Conservation (phyloP, 2,113 vertebrate genomes). For the Crocuta crocuta region DNA sequence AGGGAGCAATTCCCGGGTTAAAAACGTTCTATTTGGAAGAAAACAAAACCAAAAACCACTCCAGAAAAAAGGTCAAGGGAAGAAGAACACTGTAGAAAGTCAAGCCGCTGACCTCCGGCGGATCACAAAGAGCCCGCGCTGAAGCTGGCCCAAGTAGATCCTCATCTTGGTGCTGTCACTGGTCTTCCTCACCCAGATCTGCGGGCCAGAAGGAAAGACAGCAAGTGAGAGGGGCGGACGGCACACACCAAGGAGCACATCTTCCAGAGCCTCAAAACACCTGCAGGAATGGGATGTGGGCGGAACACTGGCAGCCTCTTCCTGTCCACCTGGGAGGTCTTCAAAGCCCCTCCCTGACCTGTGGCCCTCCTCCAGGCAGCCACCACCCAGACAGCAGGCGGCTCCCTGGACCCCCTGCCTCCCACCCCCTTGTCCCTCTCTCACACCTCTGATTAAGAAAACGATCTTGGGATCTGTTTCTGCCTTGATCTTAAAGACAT, state of each 20-base stretch:
- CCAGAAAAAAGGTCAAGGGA: slow-evolving; percentile 30
- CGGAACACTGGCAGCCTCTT: not conserved
- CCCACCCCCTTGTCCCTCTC: not conserved
- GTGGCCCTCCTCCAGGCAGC: not conserved
- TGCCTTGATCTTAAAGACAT: not conserved
- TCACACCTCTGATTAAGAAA: not conserved
- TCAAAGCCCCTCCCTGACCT: not conserved
- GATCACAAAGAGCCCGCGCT: slow-evolving; percentile 97
- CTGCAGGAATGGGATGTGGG: not conserved
- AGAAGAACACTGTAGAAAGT: slow-evolving; percentile 64
- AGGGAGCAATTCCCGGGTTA: slow-evolving; percentile 63
- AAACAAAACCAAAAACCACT: slow-evolving; percentile 75
- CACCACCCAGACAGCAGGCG: too few species aligned
- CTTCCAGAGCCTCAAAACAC: not conserved
- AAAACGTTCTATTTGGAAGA: slow-evolving; percentile 73
- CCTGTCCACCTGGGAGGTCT: not conserved
- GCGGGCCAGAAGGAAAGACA: slow-evolving; percentile 51
- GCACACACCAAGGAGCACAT: not conserved
- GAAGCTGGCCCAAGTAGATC: slow-evolving; percentile 98
- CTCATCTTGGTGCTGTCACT: slow-evolving; percentile 99
- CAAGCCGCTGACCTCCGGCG: slow-evolving; percentile 96
- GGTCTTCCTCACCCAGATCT: slow-evolving; percentile 99
- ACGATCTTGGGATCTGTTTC: not conserved
- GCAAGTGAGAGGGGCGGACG: not conserved
- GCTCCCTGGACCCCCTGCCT: not conserved